Conservation (phyloP, 2,797 vertebrate genomes). For the Aselliscus stoliczkanus region DNA sequence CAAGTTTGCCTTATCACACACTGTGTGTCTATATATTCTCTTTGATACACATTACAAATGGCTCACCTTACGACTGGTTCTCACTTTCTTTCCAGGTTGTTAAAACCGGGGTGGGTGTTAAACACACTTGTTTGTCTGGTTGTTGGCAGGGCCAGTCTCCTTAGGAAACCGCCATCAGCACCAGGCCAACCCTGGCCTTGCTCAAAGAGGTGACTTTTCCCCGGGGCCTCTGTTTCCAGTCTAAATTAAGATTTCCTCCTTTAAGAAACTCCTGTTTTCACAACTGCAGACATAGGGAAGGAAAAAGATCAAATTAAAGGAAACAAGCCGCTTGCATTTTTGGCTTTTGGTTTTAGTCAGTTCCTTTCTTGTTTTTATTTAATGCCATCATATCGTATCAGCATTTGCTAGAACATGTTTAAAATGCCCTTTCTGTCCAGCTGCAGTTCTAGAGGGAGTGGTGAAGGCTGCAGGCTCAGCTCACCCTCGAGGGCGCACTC, state of each 20-base stretch:
- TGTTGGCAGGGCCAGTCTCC: background rate
- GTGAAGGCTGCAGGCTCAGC: background rate
- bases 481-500: background rate
- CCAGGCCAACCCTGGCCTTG: background rate
- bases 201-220: background rate
- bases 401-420: background rate
- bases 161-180: background rate
- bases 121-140: background rate
- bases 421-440: background rate
- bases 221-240: background rate
- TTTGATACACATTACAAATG: background rate
- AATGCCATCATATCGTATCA: background rate
- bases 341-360: background rate
- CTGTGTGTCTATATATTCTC: background rate
- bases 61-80: background rate
- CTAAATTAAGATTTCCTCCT: slow-evolving; percentile 33
- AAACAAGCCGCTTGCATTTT: background rate
- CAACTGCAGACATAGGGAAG: background rate
- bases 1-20: background rate
- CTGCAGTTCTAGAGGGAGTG: background rate
- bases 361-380: background rate
- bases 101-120: background rate
- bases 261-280: background rate
- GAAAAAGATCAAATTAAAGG: background rate
- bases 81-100: background rate